Evolutionary conservation across 2,888 invertebrate species (phyloP).

Genomic region (Drosophila siamana): DNA sequence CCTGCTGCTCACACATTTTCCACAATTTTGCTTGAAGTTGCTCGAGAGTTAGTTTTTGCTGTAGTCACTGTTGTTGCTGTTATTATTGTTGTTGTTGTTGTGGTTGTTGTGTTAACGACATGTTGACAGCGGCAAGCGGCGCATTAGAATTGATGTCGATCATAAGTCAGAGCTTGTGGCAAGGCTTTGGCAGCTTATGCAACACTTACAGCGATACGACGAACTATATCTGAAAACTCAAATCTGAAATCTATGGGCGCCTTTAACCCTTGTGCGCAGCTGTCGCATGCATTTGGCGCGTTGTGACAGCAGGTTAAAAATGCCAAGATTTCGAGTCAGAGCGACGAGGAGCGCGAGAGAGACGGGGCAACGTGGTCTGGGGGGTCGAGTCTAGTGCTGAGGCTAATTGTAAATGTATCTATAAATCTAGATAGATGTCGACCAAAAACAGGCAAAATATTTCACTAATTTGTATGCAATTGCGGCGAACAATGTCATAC

Average conservation of each 20-base stretch:
- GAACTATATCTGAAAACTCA: slow-evolving; percentile 13
- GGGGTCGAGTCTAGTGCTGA: slow-evolving; percentile 27
- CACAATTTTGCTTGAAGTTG: slow-evolving; percentile 38
- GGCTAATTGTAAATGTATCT: slow-evolving; percentile 80
- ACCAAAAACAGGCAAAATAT: slow-evolving; percentile 81
- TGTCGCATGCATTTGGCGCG: slow-evolving; percentile 42
- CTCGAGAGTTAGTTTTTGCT: slow-evolving; percentile 21
- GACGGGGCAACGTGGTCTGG: neutral
- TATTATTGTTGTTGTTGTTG: slow-evolving; percentile 24
- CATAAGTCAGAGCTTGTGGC: slow-evolving; percentile 79
- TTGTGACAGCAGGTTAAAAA: slow-evolving; percentile 60
- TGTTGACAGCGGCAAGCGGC: slow-evolving; percentile 78
- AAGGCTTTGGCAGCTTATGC: slow-evolving; percentile 66
- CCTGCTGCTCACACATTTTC: slow-evolving; percentile 32
- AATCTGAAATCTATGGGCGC: slow-evolving; percentile 55
- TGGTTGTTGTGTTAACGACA: slow-evolving; percentile 68
- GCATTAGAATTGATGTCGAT: slow-evolving; percentile 80
- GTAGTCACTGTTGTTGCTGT: slow-evolving; percentile 9
- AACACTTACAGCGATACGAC: slow-evolving; percentile 40
- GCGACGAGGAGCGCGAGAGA: neutral
- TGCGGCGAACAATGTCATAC: slow-evolving; percentile 71
- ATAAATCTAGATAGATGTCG: slow-evolving; percentile 82
- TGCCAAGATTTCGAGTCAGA: slow-evolving; percentile 22
- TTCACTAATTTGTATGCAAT: slow-evolving; percentile 80
- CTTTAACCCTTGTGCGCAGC: slow-evolving; percentile 64